These are phyloP conservation scores for Napeogenes sylphis DNA, from an alignment of 2,888 invertebrate species.

Conservation along the genomic window DNA sequence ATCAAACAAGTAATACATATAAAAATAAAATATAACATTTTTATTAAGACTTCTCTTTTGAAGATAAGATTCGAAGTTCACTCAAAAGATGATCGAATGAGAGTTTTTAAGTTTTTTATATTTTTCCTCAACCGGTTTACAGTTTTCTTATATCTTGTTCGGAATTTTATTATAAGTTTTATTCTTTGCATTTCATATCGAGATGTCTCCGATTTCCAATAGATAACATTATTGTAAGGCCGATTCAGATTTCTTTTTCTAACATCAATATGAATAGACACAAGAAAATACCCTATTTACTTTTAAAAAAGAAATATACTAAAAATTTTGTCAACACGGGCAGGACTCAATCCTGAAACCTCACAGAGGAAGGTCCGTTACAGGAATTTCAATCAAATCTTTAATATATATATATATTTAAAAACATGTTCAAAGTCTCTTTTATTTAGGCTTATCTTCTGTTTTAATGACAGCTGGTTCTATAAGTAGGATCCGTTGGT, in stretches of 20 bases:
- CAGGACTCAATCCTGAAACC: too few relatives aligned
- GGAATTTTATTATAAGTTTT: slow-evolving; percentile 1
- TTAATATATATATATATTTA: too few relatives aligned
- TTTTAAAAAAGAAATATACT: too few relatives aligned
- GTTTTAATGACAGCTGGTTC: not conserved
- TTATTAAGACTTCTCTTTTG: too few relatives aligned
- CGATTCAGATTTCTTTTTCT: not conserved
- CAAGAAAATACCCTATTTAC: too few relatives aligned
- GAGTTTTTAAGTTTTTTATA: not conserved
- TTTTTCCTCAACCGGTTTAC: not conserved
- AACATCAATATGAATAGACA: not conserved
- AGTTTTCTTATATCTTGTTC: slow-evolving; percentile 1
- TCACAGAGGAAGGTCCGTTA: too few relatives aligned
- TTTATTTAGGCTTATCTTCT: not conserved
- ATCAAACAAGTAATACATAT: too few relatives aligned
- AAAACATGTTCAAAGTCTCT: too few relatives aligned
- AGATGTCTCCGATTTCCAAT: not conserved
- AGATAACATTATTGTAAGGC: not conserved
- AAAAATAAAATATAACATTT: too few relatives aligned
- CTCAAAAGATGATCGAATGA: not conserved
- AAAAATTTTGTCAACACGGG: too few relatives aligned
- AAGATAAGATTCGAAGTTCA: not conserved
- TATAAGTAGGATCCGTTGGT: not conserved
- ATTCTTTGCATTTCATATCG: slow-evolving; percentile 2
- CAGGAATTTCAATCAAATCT: too few relatives aligned